phyloP scores from a whole-genome alignment of 2,113 vertebrate species.

The Callospermophilus lateralis region DNA sequence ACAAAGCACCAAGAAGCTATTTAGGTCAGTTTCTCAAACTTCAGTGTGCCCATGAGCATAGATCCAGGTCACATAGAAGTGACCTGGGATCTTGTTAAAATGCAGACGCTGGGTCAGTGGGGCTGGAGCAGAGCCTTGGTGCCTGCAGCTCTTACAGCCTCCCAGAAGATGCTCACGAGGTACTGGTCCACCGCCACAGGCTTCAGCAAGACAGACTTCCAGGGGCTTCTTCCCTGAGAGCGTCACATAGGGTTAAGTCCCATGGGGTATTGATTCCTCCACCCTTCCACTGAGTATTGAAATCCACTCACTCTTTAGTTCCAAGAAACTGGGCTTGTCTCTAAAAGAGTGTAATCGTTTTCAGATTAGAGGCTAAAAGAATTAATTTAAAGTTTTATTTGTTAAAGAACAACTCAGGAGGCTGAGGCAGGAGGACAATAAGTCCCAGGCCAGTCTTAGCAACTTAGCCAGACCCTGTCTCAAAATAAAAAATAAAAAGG shows the following conservation, averaged over 20 bases:
- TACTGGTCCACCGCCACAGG: background rate
- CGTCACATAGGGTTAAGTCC: background rate
- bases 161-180: background rate
- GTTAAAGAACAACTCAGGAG: background rate
- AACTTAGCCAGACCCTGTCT: too few species aligned
- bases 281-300: background rate
- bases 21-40: background rate
- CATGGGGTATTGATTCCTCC: background rate
- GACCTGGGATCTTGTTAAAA: background rate
- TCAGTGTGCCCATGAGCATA: accelerated
- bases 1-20: background rate
- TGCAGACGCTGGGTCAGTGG: background rate
- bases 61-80: background rate
- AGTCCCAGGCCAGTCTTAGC: too few species aligned
- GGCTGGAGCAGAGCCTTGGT: background rate
- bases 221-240: background rate
- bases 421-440: too few species aligned
- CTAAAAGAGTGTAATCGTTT: background rate
- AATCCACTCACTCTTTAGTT: background rate
- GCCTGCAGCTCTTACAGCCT: background rate
- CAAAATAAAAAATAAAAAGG: too few species aligned
- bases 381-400: conserved; percentile 11
- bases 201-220: background rate
- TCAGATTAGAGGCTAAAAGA: background rate
- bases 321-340: background rate